Evolutionary conservation across 1,140 invertebrate genomes (phyloP).

Genomic region (Reticulitermes speratus): DNA sequence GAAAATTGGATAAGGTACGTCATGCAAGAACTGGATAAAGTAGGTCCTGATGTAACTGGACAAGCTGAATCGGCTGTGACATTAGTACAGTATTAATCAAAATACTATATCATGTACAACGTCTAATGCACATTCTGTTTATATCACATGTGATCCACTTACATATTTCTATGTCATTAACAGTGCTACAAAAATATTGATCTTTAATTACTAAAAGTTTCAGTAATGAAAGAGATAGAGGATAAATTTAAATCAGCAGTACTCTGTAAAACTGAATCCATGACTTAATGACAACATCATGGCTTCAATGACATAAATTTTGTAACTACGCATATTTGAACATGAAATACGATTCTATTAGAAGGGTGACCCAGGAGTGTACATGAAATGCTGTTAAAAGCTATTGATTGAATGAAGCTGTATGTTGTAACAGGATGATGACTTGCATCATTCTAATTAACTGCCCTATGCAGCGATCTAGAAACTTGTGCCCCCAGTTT

Average conservation of each 20-base stretch:
- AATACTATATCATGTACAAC: background rate
- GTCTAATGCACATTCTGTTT: background rate
- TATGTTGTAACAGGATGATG: background rate
- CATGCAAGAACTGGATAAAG: no score
- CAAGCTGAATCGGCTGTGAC: no score
- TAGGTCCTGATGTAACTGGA: no score
- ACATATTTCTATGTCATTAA: background rate
- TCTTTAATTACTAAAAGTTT: background rate
- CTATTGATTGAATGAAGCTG: no score
- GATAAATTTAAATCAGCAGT: background rate
- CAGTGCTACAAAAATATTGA: background rate
- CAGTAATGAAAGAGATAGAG: background rate
- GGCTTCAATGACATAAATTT: background rate
- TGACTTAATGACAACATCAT: background rate
- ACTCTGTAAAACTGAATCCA: background rate
- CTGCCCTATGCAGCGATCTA: no score
- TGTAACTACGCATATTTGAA: background rate
- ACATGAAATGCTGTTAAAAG: constrained; percentile 11
- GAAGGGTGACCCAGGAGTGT: background rate
- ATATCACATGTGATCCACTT: background rate
- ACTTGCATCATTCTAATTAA: no score
- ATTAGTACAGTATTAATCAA: background rate
- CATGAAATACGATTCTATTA: background rate
- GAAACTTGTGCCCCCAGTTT: no score
- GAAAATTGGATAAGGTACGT: no score